phyloP scores from a whole-genome alignment of 2,888 invertebrate species.

The Tetragnatha montana region DNA sequence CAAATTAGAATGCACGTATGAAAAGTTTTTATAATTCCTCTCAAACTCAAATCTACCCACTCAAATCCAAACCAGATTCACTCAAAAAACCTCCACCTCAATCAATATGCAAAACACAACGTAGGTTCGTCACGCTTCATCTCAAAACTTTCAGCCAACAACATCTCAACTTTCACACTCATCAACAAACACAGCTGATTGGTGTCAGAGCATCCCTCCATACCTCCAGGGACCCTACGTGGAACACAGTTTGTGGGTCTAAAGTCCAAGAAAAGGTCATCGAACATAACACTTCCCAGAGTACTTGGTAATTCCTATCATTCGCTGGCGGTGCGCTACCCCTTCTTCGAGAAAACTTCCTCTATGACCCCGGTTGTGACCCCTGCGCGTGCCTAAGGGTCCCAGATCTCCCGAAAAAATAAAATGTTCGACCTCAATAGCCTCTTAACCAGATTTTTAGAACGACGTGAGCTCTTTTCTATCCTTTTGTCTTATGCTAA shows the following conservation, averaged over 20 bases:
- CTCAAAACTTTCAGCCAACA: too few relatives aligned
- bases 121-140: too few relatives aligned
- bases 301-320: constrained; percentile 26
- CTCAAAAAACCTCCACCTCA: too few relatives aligned
- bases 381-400: constrained; percentile 2
- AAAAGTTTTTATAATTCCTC: too few relatives aligned
- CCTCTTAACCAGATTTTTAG: constrained; percentile 5
- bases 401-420: neutral
- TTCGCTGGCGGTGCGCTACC: neutral
- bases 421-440: constrained; percentile 44
- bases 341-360: neutral
- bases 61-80: too few relatives aligned
- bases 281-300: neutral
- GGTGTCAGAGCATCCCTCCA: neutral
- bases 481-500: constrained; percentile 48
- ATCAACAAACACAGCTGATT: neutral
- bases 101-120: too few relatives aligned
- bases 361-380: constrained; percentile 19
- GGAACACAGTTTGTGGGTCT: constrained; percentile 5
- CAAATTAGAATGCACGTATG: too few relatives aligned
- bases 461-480: constrained; percentile 38
- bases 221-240: neutral
- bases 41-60: too few relatives aligned
- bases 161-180: too few relatives aligned
- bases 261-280: constrained; percentile 6